Evolutionary conservation across 2,888 invertebrate genomes (phyloP), one percentile per base, ranked within the genome.

Genomic region (Eristalinus sepulchralis): DNA sequence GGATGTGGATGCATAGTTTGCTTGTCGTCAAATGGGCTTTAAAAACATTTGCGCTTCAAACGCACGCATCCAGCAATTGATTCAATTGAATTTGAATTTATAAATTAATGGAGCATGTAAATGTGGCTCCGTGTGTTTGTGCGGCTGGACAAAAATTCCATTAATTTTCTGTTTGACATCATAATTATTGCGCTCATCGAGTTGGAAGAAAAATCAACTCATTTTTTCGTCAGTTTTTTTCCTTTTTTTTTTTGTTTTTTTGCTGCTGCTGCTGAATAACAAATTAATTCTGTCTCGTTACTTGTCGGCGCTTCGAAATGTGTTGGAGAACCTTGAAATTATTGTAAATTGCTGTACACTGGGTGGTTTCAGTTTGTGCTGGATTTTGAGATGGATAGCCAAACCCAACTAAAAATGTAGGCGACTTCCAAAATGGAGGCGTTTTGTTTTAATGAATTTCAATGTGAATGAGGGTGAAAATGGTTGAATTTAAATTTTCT

Each of bases 61-160:
- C 3, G 13, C 17, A 27, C 31, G 17, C 62, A 47, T n/a, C 33
- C 53, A 78, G 57, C 53, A 78, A 64, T 78, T 78, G 78, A 31
- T 13, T 78, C 78, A 78, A 78, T 78, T 78, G 55, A 70, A 57
- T 75, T 75, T 66, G 66, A 75, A 66, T 75, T 59, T 75, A 75
- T 36, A 22, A 47, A 17, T 57, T 27, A 22, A 17, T 53, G 27
- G 55, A 62, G 55, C 24, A 62, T 68, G 68, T 62, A 77, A 77
- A 47, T 20, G 57, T 34, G 59, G 24, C 4, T 22, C 53, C 47
- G 24, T 60, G 47, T 53, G 22, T 22, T 5, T 53, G 22, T 22
- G 22, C 22, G 22, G 9, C 47, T 22, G 11, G 67, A 4, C 47
- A 33, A 57, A 60, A 31, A 59, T 62, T 76, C 60, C 67, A 75